These are phyloP conservation scores for Drosophila nr. perissopoda DNA, from an alignment of 2,888 invertebrate species.

Conservation along the genomic window DNA sequence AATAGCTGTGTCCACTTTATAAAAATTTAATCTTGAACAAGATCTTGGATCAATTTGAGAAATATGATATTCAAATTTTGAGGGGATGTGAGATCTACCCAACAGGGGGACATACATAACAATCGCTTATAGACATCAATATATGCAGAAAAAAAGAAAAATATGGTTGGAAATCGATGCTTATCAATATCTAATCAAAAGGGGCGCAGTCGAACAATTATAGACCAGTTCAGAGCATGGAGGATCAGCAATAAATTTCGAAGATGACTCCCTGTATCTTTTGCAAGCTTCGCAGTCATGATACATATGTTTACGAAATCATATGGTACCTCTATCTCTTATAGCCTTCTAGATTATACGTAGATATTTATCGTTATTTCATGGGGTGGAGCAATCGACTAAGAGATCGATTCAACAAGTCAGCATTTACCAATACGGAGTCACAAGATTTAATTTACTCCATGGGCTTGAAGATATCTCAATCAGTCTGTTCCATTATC, in stretches of 20 bases:
- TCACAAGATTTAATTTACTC: not conserved
- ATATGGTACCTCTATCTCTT: accelerated
- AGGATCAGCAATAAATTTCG: not conserved
- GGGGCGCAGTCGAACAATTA: not conserved
- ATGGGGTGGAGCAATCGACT: not conserved
- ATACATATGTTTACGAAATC: not conserved
- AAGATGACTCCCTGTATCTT: not conserved
- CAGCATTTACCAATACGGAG: accelerated
- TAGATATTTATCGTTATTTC: not conserved
- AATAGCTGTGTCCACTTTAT: not conserved
- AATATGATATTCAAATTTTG: not conserved
- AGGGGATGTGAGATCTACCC: not conserved
- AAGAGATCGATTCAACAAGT: not conserved
- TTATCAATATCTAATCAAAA: not conserved
- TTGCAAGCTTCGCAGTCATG: not conserved
- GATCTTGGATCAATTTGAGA: not conserved
- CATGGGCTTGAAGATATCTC: accelerated
- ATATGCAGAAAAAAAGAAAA: too few relatives aligned
- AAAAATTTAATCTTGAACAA: accelerated
- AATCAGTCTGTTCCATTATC: not conserved
- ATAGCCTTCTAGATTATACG: not conserved
- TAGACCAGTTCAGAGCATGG: not conserved
- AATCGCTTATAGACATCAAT: not conserved
- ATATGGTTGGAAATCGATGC: too few relatives aligned
- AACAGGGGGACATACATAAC: not conserved